Percentiles rank a stretch among this genome's conserved stretches.
Conservation (phyloP, 2,113 vertebrate species). For the Coracopsis vasa region DNA sequence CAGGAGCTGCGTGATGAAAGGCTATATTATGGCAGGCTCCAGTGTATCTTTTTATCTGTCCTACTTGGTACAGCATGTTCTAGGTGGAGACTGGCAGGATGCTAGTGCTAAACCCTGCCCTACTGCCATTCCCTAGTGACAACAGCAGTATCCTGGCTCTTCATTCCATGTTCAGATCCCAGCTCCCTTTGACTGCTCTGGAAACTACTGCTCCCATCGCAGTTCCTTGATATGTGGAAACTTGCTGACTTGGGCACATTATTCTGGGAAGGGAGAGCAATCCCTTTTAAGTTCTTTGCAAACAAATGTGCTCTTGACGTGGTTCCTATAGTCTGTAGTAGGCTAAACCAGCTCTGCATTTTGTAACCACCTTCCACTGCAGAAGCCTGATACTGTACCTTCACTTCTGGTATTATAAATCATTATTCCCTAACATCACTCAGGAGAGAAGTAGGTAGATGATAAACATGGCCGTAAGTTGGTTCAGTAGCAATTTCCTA, state of each 20-base stretch:
- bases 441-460: not conserved
- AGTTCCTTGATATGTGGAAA: not conserved
- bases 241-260: not conserved
- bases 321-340: not conserved
- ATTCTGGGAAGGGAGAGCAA: not conserved
- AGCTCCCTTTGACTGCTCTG: not conserved
- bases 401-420: not conserved
- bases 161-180: rapidly evolving
- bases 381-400: not conserved
- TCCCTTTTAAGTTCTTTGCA: not conserved
- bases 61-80: constrained; percentile 42
- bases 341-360: not conserved
- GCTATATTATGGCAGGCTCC: constrained; percentile 25
- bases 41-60: constrained; percentile 49
- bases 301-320: not conserved
- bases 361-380: not conserved
- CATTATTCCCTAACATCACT: not conserved
- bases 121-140: not conserved
- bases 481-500: constrained; percentile 8
- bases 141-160: not conserved
- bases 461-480: not conserved
- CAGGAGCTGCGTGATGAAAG: constrained; percentile 39
- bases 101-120: constrained; percentile 5
- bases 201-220: not conserved
- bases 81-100: constrained; percentile 29